A percentile compares a stretch with the other conserved stretches of the same genome.
Conservation (phyloP, 2,797 vertebrate genomes). For the Podarcis siculus region DNA sequence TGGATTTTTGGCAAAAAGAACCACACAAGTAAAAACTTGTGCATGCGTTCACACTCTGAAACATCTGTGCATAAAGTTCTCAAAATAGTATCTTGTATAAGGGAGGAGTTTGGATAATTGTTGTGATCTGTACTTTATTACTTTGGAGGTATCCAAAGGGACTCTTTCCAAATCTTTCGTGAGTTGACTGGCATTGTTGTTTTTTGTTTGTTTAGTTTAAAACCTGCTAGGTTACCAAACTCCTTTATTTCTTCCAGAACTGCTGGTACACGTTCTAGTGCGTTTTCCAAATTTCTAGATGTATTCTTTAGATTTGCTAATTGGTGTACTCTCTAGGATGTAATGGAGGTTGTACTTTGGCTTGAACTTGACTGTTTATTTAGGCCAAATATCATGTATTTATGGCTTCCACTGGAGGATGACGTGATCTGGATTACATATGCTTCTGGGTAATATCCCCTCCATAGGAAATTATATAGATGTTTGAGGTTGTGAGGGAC, state of each 20-base stretch:
- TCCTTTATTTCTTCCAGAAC: too few relatives aligned
- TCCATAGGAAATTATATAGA: not conserved
- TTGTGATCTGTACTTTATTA: not conserved
- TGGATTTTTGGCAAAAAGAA: not conserved
- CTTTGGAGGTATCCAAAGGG: not conserved
- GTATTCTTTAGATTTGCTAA: not conserved
- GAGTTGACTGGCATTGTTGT: too few relatives aligned
- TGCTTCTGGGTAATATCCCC: not conserved
- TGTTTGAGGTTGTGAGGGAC: not conserved
- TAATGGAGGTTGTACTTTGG: not conserved
- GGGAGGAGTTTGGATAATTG: not conserved
- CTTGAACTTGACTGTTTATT: not conserved
- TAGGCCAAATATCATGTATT: not conserved
- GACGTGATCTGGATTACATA: not conserved
- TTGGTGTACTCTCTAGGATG: not conserved
- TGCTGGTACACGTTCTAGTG: too few relatives aligned
- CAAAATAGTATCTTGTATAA: not conserved
- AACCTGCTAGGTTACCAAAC: too few relatives aligned
- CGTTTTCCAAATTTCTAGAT: not conserved
- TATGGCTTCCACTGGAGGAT: not conserved
- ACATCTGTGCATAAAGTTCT: slow-evolving; percentile 1
- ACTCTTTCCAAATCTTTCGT: not conserved
- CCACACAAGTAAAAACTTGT: not conserved
- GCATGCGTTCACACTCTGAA: not conserved
- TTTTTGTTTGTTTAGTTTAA: too few relatives aligned